phyloP scores from a whole-genome alignment of 2,797 vertebrate species.

The Hydrocynus forskahlii region DNA sequence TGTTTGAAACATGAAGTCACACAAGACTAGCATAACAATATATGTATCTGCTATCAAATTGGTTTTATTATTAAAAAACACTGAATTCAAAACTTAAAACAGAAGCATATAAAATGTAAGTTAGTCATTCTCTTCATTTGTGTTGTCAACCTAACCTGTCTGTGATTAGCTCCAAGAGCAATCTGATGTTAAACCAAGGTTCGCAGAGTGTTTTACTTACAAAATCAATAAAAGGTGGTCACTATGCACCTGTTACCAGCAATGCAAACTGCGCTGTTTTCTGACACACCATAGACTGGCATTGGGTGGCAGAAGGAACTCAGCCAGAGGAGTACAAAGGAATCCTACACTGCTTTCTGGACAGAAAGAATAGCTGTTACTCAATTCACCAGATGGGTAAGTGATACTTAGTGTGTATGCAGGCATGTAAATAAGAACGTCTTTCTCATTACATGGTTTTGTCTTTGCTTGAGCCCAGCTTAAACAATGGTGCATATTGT shows the following conservation, averaged over 20 bases:
- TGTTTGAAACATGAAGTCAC: too few species aligned
- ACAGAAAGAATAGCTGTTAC: conserved; percentile 89
- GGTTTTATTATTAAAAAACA: too few species aligned
- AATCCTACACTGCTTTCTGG: conserved; percentile 85
- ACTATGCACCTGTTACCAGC: background rate
- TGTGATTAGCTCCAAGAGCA: too few species aligned
- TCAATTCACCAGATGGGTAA: conserved; percentile 92
- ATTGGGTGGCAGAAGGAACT: conserved; percentile 79
- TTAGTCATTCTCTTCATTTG: too few species aligned
- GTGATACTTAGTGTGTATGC: conserved; percentile 43
- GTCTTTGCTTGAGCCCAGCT: background rate
- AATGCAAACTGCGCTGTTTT: conserved; percentile 3
- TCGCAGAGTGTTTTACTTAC: background rate
- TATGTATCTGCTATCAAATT: too few species aligned
- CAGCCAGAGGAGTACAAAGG: conserved; percentile 83
- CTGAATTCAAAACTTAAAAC: too few species aligned
- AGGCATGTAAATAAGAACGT: background rate
- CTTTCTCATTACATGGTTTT: too few species aligned
- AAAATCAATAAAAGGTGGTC: background rate
- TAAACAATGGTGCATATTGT: background rate
- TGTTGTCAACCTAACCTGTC: too few species aligned
- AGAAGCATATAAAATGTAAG: too few species aligned
- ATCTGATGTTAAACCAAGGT: background rate
- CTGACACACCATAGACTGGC: conserved; percentile 73
- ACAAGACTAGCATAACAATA: too few species aligned